phyloP scores from a whole-genome alignment of 1,140 invertebrate species.

The Zaprionus africanus region DNA sequence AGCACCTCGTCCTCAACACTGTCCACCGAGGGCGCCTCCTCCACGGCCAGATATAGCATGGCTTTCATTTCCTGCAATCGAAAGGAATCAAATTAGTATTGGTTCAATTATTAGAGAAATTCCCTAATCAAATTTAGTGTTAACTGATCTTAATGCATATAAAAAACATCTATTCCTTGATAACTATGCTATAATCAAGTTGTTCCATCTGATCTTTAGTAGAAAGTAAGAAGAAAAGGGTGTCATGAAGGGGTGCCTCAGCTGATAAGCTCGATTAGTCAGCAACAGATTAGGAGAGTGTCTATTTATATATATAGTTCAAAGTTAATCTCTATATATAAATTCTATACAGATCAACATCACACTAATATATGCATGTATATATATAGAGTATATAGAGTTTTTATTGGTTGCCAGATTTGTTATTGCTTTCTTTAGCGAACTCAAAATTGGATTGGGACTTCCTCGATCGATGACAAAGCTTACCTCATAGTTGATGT shows the following conservation, averaged over 20 bases:
- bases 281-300: neutral
- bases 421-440: no score
- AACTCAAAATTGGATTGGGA: no score
- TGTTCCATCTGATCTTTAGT: no score
- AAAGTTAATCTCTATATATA: neutral
- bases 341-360: neutral
- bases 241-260: no score
- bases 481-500: constrained; percentile 98
- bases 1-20: constrained; percentile 94
- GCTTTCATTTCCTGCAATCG: constrained; percentile 94
- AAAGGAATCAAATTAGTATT: neutral
- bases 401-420: no score
- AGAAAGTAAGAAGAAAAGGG: no score
- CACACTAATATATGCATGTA: neutral
- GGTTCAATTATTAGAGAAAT: neutral
- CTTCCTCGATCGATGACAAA: neutral
- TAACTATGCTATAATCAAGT: no score
- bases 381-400: no score
- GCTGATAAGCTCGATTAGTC: neutral
- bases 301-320: neutral
- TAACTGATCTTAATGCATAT: neutral
- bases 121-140: neutral
- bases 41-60: constrained; percentile 94
- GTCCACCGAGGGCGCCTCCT: constrained; percentile 94
- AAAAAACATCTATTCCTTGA: no score